phyloP scores from a whole-genome alignment of 2,888 invertebrate genomes.

The Creontiades dilutus region DNA sequence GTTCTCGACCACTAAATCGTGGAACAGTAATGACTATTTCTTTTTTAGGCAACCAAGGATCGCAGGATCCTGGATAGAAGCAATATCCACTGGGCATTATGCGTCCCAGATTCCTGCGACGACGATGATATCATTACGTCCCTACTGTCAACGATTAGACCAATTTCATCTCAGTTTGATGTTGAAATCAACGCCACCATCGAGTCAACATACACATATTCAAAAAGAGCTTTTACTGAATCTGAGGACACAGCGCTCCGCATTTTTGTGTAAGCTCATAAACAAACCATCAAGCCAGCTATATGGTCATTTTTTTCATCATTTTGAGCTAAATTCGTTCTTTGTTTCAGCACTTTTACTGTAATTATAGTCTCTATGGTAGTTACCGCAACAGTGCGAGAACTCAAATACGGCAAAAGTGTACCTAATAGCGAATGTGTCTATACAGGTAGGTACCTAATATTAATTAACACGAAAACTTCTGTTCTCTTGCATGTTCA shows the following conservation, averaged over 20 bases:
- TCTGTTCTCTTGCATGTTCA: too few relatives aligned
- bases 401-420: not conserved
- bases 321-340: not conserved
- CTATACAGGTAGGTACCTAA: too few relatives aligned
- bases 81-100: slow-evolving; percentile 41
- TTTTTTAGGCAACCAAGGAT: slow-evolving; percentile 36
- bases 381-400: not conserved
- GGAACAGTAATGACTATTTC: too few relatives aligned
- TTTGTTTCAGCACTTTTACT: slow-evolving; percentile 10
- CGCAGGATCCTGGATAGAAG: slow-evolving; percentile 31
- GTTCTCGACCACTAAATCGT: too few relatives aligned
- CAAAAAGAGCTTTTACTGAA: not conserved
- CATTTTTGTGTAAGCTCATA: slow-evolving; percentile 47
- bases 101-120: slow-evolving; percentile 32
- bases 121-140: slow-evolving; percentile 40
- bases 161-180: not conserved
- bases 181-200: slow-evolving; percentile 9
- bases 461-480: too few relatives aligned
- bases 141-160: not conserved
- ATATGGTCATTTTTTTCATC: too few relatives aligned
- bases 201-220: slow-evolving; percentile 23
- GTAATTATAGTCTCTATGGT: not conserved
- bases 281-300: too few relatives aligned
- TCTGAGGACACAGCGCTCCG: slow-evolving; percentile 7
- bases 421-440: not conserved